Evolutionary conservation across 2,888 invertebrate genomes (phyloP).

Genomic region (Choreutis nemorana): DNA sequence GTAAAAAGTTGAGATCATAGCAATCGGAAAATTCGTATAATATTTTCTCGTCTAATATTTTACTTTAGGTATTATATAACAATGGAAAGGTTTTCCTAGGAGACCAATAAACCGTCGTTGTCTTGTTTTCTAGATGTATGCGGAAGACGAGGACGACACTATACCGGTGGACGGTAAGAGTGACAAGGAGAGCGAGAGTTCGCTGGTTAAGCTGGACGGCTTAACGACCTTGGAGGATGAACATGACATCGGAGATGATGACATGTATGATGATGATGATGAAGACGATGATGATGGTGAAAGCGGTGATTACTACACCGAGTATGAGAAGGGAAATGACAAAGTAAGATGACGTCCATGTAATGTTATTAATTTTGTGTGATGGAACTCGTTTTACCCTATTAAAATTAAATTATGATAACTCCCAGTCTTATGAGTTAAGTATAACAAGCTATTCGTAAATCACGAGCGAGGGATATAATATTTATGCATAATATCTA

Average conservation of each 20-base stretch:
- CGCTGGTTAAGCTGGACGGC: conserved; percentile 39
- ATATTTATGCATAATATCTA: no score
- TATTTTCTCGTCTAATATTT: no score
- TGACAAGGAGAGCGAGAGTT: conserved; percentile 22
- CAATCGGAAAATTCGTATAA: no score
- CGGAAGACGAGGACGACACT: conserved; percentile 36
- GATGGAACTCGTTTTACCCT: no score
- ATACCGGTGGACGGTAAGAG: conserved; percentile 14
- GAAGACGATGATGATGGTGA: conserved; percentile 34
- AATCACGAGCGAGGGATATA: no score
- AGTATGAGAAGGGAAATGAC: conserved; percentile 37
- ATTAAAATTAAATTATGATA: no score
- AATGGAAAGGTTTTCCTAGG: no score
- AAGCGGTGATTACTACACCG: conserved; percentile 49
- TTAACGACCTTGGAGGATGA: conserved; percentile 49
- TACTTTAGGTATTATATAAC: background rate
- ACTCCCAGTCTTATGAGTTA: no score
- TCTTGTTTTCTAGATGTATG: conserved; percentile 35
- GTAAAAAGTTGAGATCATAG: no score
- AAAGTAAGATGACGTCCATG: no score
- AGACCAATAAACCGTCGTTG: no score
- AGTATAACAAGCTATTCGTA: no score
- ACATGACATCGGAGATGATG: conserved; percentile 32
- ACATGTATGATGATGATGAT: conserved; percentile 28
- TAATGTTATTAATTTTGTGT: background rate